Evolutionary conservation across 2,113 vertebrate species (phyloP).

Genomic region (Phrynosoma blainvillii): DNA sequence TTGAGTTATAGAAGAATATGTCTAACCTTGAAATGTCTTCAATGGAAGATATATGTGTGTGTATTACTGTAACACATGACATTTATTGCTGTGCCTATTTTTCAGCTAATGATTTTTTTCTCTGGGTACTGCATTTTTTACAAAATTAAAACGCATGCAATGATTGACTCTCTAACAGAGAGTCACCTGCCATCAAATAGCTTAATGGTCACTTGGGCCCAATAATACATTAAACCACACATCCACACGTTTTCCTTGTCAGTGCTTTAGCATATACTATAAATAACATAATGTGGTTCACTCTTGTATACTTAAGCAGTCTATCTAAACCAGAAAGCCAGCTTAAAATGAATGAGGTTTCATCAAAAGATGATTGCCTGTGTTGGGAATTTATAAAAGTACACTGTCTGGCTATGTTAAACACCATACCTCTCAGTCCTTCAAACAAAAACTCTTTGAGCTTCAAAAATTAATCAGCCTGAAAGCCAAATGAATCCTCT

Average conservation of each 20-base stretch:
- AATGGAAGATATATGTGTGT: not conserved
- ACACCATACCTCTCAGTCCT: constrained; percentile 34
- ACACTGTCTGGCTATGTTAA: constrained; percentile 36
- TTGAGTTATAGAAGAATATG: constrained; percentile 39
- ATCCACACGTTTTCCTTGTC: constrained; percentile 34
- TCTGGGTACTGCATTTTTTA: constrained; percentile 39
- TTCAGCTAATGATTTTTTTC: constrained; percentile 46
- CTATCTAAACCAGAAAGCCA: constrained; percentile 41
- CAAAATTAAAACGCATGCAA: constrained; percentile 40
- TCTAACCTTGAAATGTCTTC: constrained; percentile 38
- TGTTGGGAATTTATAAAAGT: constrained; percentile 53
- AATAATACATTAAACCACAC: constrained; percentile 35
- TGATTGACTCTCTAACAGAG: constrained; percentile 51
- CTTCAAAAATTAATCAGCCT: constrained; percentile 66
- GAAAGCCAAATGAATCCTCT: constrained; percentile 65
- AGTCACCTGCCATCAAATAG: constrained; percentile 43
- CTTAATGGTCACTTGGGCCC: constrained; percentile 33
- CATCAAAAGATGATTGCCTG: constrained; percentile 53
- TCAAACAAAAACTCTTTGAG: constrained; percentile 49
- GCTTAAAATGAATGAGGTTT: constrained; percentile 57
- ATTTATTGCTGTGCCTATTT: constrained; percentile 49
- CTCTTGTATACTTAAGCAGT: constrained; percentile 50
- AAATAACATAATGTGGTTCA: constrained; percentile 36
- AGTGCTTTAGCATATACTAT: constrained; percentile 30
- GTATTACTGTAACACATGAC: constrained; percentile 29